Percentiles rank a stretch among this genome's conserved stretches.
These are phyloP conservation scores for Myrmecophaga tridactyla DNA, from an alignment of 2,113 vertebrate genomes.

Conservation along the genomic window DNA sequence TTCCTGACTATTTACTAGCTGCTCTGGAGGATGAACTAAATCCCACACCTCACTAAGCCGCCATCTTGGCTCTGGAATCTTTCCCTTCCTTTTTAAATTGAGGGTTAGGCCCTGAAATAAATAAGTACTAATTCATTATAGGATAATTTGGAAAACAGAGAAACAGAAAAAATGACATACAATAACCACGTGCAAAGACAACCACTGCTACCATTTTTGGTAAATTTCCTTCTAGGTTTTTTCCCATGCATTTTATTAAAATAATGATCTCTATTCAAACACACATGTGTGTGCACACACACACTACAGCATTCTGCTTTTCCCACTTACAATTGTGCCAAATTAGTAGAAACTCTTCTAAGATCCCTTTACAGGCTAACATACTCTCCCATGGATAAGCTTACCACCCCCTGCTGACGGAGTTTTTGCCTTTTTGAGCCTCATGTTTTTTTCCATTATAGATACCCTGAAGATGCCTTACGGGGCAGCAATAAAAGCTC, in stretches of 20 bases:
- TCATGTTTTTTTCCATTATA: not conserved
- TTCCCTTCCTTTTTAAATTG: not conserved
- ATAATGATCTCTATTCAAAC: not conserved
- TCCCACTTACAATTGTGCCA: not conserved
- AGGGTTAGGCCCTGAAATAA: not conserved
- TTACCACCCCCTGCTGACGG: not conserved
- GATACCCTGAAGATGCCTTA: not conserved
- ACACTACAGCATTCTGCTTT: not conserved
- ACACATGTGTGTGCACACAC: no score
- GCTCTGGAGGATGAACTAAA: no score
- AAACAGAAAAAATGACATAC: not conserved
- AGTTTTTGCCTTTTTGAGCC: not conserved
- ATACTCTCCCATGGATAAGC: no score
- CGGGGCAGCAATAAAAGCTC: not conserved
- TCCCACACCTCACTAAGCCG: no score
- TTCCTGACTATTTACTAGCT: no score
- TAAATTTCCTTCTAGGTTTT: not conserved
- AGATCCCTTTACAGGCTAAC: not conserved
- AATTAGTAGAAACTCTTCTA: not conserved
- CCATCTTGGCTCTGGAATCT: no score
- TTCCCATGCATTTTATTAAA: not conserved
- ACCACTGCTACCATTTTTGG: not conserved
- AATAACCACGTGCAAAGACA: not conserved
- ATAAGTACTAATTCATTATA: not conserved
- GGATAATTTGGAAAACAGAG: not conserved